Base-by-base conservation (phyloP, 2,888 invertebrate genomes). In the Epistrophe grossulariae region DNA sequence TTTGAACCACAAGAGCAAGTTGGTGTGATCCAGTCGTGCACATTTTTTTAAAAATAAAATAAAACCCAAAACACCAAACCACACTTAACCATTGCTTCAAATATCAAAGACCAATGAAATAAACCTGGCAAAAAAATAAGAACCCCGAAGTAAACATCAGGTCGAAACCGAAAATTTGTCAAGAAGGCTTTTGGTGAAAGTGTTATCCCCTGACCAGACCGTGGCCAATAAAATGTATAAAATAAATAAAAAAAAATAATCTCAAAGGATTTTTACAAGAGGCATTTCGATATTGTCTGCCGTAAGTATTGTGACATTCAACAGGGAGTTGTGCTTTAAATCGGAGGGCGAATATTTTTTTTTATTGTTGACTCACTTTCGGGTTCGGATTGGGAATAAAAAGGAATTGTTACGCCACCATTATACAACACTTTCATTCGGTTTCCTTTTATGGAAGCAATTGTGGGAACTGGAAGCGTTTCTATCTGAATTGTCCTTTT, bases 221-320 rank as follows among this genome's bases (percentile, higher is more conserved):
- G 45, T n/a, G 11, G 40, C 50, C 48, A 66, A 82, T 64, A 24
- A 24, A 76, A 71, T 72, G 66, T 50, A 79, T 55, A 70, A 83
- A 73, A 38, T 52, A 73, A 73, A 62, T 50, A 40, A 62, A 78
- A 52, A 35, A 55, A 48, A 55, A 13, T 15, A 7, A 31, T 15
- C 72, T 70, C 38, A 71, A 74, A 71, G 48, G 50, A 11, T 52
- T 48, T 43, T 50, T 17, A 73, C 45, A 40, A 73, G 60, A 80
- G 66, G 73, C 71, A 60, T 77, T n/a, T 70, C 81, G 70, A 55
- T 55, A 68, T 73, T 73, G 68, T 68, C 73, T 73, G 48, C 17
- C 55, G 70, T 55, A 80, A 85, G 81, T 85, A 81, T n/a, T n/a
- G 68, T 85, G 70, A 73, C 73, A 78, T 81, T 85, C 77, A 81